A percentile compares a stretch with the other conserved stretches of the same genome.
These are phyloP conservation scores for Sciurus carolinensis DNA, from an alignment of 2,797 vertebrate genomes.

Conservation along the genomic window DNA sequence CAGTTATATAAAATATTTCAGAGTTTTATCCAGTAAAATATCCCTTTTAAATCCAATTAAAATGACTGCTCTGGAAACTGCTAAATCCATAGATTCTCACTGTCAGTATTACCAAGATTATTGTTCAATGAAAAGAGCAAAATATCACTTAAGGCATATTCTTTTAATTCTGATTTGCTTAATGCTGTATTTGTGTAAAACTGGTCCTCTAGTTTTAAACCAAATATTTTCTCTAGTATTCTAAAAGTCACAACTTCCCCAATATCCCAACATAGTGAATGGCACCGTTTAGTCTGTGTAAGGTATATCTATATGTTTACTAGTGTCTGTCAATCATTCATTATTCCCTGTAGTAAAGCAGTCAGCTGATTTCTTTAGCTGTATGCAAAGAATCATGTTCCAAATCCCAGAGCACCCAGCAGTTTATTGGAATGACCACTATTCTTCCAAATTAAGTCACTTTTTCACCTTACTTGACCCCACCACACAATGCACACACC, in stretches of 20 bases:
- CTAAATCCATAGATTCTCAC: constrained; percentile 56
- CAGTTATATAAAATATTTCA: constrained; percentile 34
- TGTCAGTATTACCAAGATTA: constrained; percentile 37
- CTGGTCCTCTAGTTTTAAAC: constrained; percentile 4
- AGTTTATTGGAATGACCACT: neutral
- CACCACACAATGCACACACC: neutral
- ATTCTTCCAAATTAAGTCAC: neutral
- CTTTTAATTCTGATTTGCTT: constrained; percentile 43
- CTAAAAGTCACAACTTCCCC: neutral
- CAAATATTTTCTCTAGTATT: constrained; percentile 35
- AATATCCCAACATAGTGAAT: neutral
- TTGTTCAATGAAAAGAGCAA: constrained; percentile 57
- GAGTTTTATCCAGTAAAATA: neutral
- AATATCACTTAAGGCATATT: constrained; percentile 35
- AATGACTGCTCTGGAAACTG: constrained; percentile 36
- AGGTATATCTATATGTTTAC: neutral
- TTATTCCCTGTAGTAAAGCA: neutral
- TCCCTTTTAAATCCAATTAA: constrained; percentile 64
- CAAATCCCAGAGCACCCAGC: neutral
- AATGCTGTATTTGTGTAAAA: constrained; percentile 4
- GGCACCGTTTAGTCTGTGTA: neutral
- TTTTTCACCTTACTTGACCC: neutral
- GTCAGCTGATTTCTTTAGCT: neutral
- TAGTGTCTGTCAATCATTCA: neutral
- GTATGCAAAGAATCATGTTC: neutral